Base-by-base conservation (phyloP, 2,888 invertebrate species). In the Temnothorax unifasciatus region DNA sequence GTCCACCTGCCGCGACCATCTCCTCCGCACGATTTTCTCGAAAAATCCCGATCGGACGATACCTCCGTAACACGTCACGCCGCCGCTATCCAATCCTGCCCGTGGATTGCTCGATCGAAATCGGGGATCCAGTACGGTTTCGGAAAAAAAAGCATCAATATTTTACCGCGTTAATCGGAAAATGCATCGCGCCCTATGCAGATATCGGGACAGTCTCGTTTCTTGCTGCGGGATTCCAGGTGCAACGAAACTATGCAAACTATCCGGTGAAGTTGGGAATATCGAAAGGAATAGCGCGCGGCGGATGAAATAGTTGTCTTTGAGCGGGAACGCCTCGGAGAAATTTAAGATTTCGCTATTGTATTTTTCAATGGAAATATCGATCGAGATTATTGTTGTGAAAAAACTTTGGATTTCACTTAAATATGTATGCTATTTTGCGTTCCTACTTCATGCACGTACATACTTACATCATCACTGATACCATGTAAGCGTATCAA, bases 231-330 rank as follows among this genome's bases (percentile, higher is more conserved):
- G 47, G 25, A 50, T 71, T 81, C 25, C 21, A 25, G 11, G 34
- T 15, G 47, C 50, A 38, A 59, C 50, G 47, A 59, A 71, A 71
- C 38, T 77, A 77, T 29, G 68, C 77, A 18, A 68, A 77, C 68
- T 77, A 77, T 68, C n/a, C 15, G 29, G n/a, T 47, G 68, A 44
- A 29, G 68, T 44, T 21, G 11, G 44, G 3, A 21, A 21, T 38
- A 54, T 75, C 41, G 52, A 54, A 13, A 29, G 52, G 38, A 44
- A 68, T 29, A 54, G 44, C 44, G 44, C 29, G 25, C 41, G 9
- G 29, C 41, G 5, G n/a, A 5, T 44, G 54, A 77, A 54, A 54
- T 68, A 29, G 54, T 77, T 57, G n/a, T 57, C 66, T 76, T 44
- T 34, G 4, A 34, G 29, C 21, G 8, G 25, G 57, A 44, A 44